Conservation (phyloP, 2,113 vertebrate genomes). For the Archilochus colubris region DNA sequence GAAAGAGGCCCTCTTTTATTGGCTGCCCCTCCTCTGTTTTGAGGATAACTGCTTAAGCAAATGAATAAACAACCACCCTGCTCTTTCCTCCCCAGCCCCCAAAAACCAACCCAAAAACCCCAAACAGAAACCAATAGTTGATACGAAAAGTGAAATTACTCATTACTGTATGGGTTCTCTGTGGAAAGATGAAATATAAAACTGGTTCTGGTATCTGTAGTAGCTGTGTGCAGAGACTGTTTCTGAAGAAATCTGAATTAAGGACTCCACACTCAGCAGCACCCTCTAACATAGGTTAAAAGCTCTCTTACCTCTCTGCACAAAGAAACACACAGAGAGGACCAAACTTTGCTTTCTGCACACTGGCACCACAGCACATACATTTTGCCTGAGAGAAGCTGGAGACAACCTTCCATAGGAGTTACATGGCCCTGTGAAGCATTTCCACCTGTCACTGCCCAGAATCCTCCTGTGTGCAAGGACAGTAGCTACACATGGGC, state of each 20-base stretch:
- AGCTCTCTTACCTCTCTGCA: neutral
- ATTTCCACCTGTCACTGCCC: neutral
- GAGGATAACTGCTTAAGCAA: neutral
- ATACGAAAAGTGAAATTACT: neutral
- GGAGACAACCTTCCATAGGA: accelerated
- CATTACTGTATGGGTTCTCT: neutral
- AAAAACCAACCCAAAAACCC: neutral
- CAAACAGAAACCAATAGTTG: neutral
- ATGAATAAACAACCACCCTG: neutral
- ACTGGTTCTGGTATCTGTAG: neutral
- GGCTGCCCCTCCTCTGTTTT: neutral
- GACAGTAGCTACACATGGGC: accelerated
- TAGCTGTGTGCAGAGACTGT: neutral
- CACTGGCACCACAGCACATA: accelerated
- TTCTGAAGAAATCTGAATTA: neutral
- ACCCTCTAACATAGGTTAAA: neutral
- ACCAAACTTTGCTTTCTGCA: neutral
- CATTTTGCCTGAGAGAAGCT: neutral
- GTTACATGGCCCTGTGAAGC: neutral
- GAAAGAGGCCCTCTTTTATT: neutral
- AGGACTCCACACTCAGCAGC: neutral
- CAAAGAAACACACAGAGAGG: neutral
- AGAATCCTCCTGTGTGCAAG: neutral
- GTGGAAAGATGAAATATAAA: neutral
- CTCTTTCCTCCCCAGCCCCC: neutral